phyloP scores from a whole-genome alignment of 37 sponge, comb jelly and placozoan genomes.

The Beroe ovata region DNA sequence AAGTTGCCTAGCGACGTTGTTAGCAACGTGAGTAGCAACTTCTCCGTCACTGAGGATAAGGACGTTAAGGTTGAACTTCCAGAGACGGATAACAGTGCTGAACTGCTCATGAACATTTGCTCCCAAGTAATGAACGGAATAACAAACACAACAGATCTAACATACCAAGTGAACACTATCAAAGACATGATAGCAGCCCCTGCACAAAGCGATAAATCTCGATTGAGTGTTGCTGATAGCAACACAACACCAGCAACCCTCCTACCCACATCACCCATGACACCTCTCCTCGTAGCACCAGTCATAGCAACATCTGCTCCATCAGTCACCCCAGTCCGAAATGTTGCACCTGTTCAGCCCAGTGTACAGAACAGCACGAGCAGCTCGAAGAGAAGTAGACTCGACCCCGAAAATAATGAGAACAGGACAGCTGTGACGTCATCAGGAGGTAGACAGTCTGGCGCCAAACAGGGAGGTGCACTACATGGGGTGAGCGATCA shows the following conservation, averaged over 20 bases:
- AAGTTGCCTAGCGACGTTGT: neutral
- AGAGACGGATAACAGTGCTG: neutral
- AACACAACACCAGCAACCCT: neutral
- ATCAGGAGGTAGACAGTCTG: neutral
- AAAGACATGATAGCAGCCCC: neutral
- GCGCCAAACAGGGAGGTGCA: neutral
- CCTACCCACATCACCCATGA: neutral
- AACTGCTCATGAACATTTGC: conserved; percentile 37
- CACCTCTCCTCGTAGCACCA: neutral
- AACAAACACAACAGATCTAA: neutral
- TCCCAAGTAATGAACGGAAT: neutral
- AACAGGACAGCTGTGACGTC: neutral
- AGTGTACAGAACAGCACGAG: neutral
- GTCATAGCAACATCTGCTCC: neutral
- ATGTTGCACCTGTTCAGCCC: conserved; percentile 11
- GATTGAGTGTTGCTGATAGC: neutral
- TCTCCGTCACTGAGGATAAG: neutral
- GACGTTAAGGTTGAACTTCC: neutral
- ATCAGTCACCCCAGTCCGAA: neutral
- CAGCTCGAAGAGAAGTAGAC: neutral
- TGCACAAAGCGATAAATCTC: neutral
- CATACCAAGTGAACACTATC: neutral
- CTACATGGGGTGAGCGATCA: neutral
- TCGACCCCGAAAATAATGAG: neutral
- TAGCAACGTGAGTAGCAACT: neutral